These are phyloP conservation scores for Phortica okadai DNA, from an alignment of 2,888 invertebrate species.

Conservation along the genomic window DNA sequence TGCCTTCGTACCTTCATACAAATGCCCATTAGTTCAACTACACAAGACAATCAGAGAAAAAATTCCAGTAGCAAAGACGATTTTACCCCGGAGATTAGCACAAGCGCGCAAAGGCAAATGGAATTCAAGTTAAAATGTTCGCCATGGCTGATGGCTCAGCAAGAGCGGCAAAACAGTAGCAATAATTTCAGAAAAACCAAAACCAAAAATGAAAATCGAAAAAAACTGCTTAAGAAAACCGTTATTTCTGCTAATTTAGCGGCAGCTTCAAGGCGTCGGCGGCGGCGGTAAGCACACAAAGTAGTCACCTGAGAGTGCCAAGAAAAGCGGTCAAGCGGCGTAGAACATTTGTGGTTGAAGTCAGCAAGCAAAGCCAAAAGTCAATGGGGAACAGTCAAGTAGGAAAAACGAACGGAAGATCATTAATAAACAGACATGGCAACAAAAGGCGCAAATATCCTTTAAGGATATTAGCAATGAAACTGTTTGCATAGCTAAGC, in stretches of 20 bases:
- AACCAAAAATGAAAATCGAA: not conserved
- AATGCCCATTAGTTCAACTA: not conserved
- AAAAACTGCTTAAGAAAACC: conserved; percentile 47
- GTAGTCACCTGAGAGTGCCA: not conserved
- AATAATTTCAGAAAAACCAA: conserved; percentile 14
- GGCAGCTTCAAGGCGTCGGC: conserved; percentile 48
- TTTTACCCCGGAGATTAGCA: conserved; percentile 1
- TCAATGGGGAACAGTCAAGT: not conserved
- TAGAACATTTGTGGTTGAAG: not conserved
- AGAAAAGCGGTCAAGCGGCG: not conserved
- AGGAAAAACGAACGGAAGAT: not conserved
- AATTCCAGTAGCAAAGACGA: not conserved
- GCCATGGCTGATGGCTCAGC: not conserved
- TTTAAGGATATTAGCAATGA: not conserved
- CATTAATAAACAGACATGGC: conserved; percentile 16
- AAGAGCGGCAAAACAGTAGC: conserved; percentile 32
- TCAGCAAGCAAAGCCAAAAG: not conserved
- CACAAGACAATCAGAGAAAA: not conserved
- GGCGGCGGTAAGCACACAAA: not conserved
- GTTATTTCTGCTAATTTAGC: conserved; percentile 69
- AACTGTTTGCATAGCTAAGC: not conserved
- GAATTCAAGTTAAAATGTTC: not conserved
- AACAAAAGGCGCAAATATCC: not conserved
- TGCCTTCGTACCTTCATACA: not conserved
- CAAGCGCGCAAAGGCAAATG: not conserved